A percentile compares a stretch with the other conserved stretches of the same genome.
phyloP scores from a whole-genome alignment of 2,113 vertebrate species.

The Mesoclemmys tuberculata region DNA sequence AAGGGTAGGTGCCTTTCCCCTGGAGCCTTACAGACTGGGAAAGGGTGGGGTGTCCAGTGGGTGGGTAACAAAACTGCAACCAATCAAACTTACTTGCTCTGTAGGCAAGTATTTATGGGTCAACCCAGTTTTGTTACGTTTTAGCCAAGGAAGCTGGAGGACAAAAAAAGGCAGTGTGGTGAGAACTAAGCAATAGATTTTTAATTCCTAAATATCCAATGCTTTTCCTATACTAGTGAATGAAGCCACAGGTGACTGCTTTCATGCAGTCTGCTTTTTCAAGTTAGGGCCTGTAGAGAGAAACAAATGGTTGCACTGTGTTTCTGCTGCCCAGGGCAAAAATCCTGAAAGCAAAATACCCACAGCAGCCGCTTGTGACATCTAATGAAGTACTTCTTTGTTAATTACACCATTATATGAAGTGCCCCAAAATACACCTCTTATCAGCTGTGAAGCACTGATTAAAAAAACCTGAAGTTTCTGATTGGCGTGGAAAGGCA shows the following conservation, averaged over 20 bases:
- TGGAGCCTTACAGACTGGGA: too few species aligned
- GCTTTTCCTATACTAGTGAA: background rate
- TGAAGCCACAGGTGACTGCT: background rate
- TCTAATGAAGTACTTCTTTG: background rate
- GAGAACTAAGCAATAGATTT: background rate
- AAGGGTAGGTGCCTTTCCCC: too few species aligned
- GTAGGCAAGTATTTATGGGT: background rate
- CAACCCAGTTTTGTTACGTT: background rate
- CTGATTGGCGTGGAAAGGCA: background rate
- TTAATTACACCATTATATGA: background rate
- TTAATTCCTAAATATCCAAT: background rate
- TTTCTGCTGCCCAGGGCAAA: background rate
- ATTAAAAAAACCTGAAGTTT: background rate
- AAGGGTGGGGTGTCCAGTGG: too few species aligned
- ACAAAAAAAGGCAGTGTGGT: background rate
- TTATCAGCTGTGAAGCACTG: background rate
- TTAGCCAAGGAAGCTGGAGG: background rate
- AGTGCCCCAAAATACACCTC: background rate
- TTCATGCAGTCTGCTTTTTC: background rate
- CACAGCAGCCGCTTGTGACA: background rate
- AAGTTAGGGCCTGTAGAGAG: background rate
- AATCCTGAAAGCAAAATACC: constrained; percentile 19
- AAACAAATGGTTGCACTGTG: background rate
- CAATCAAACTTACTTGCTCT: background rate
- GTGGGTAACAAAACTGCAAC: background rate